These are phyloP conservation scores for Dromococcyx pavoninus DNA, from an alignment of 2,797 vertebrate species.

Conservation along the genomic window DNA sequence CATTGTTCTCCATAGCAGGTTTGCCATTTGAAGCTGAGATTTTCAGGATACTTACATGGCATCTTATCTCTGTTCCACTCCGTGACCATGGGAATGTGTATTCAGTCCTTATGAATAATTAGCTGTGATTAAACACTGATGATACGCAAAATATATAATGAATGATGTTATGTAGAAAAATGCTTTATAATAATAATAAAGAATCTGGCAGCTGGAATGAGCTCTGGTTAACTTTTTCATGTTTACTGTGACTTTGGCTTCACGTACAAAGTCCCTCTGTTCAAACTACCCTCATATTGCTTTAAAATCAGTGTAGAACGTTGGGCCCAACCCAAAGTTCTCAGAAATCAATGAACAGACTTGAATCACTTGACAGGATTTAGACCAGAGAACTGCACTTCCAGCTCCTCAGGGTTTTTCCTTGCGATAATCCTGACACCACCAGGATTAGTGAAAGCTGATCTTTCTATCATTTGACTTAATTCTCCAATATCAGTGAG, in stretches of 20 bases:
- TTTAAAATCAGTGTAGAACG: not conserved
- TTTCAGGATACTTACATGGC: not conserved
- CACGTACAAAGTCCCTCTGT: accelerated
- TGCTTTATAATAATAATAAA: conserved; percentile 44
- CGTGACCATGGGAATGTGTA: not conserved
- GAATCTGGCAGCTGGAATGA: not conserved
- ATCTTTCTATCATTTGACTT: not conserved
- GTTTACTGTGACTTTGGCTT: not conserved
- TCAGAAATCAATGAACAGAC: not conserved
- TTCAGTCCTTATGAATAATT: not conserved
- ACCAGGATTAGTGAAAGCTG: not conserved
- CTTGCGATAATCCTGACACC: not conserved
- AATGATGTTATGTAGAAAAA: not conserved
- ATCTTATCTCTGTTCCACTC: not conserved
- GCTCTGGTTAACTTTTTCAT: not conserved
- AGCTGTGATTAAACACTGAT: not conserved
- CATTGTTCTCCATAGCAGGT: not conserved
- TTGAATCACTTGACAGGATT: not conserved
- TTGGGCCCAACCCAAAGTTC: not conserved
- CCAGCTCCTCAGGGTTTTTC: not conserved
- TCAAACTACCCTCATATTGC: not conserved
- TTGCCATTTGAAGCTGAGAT: not conserved
- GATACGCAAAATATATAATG: not conserved
- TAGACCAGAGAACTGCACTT: not conserved
- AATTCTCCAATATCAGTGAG: not conserved